Evolutionary conservation across 30 jellyfish, hydroid and myxozoan genomes (phyloP).

Genomic region (Turritopsis dohrnii): DNA sequence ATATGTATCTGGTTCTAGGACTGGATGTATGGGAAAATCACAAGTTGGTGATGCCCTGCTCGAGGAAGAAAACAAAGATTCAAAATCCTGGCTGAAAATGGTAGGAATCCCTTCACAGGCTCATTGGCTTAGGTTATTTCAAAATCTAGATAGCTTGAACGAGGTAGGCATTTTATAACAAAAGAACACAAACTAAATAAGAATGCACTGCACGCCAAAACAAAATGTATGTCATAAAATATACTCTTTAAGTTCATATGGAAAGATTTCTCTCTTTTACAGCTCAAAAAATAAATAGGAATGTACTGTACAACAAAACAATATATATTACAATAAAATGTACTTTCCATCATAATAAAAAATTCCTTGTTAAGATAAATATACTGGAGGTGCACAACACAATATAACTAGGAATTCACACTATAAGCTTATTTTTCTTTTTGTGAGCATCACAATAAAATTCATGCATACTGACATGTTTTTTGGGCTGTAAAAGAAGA

Average conservation of each 20-base stretch:
- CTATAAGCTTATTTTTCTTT: background rate
- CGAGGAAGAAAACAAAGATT: background rate
- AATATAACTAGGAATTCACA: background rate
- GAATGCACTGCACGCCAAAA: background rate
- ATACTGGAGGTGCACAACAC: background rate
- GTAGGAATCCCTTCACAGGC: background rate
- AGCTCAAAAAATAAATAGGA: too few relatives aligned
- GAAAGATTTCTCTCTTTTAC: too few relatives aligned
- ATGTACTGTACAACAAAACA: too few relatives aligned
- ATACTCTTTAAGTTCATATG: background rate
- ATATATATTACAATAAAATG: too few relatives aligned
- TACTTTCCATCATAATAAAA: too few relatives aligned
- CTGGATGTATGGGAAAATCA: background rate
- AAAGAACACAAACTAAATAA: too few relatives aligned
- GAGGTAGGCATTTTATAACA: background rate
- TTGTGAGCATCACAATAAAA: background rate
- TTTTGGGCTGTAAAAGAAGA: background rate
- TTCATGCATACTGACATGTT: background rate
- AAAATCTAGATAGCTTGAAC: background rate
- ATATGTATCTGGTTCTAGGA: conserved; percentile 10
- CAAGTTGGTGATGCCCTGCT: conserved; percentile 26
- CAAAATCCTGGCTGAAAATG: conserved; percentile 20
- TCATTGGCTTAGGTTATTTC: conserved; percentile 1
- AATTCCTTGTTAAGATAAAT: too few relatives aligned
- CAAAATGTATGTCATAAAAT: too few relatives aligned